These are phyloP conservation scores for human (Homo sapiens) DNA, from an alignment of 2,113 vertebrate species.

Conservation along the genomic window DNA sequence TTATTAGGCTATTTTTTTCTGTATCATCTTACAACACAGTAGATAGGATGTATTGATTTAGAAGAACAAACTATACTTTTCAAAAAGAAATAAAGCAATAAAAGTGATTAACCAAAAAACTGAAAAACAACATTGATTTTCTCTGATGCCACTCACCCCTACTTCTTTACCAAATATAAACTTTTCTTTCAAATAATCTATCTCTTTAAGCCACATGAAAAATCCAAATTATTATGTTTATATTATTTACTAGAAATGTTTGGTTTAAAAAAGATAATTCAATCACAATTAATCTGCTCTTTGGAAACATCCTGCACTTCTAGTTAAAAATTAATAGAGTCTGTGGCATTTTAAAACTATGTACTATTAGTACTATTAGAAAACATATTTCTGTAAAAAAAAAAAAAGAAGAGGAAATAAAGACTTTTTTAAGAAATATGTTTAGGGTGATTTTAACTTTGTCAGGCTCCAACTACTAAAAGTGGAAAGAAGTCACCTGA, in stretches of 20 bases:
- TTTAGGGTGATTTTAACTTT: background rate
- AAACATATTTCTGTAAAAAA: background rate
- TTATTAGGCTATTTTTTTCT: background rate
- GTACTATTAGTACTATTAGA: background rate
- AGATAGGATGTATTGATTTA: background rate
- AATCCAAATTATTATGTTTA: background rate
- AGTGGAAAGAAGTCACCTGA: background rate
- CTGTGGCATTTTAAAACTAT: background rate
- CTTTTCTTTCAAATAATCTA: background rate
- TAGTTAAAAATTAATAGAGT: background rate
- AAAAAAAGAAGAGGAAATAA: background rate
- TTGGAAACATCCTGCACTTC: conserved; percentile 2
- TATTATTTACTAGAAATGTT: background rate
- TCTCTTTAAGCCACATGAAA: background rate
- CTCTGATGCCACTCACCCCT: background rate
- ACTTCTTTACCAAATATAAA: background rate
- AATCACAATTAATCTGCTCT: background rate
- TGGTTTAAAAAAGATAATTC: background rate
- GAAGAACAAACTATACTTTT: background rate
- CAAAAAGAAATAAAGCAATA: background rate
- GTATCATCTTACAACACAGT: background rate
- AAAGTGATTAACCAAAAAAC: background rate
- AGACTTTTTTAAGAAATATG: background rate
- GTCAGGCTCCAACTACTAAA: background rate
- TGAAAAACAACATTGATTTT: conserved; percentile 23